Evolutionary conservation across 2,113 vertebrate species (phyloP).

Genomic region (Artemisiospiza belli): DNA sequence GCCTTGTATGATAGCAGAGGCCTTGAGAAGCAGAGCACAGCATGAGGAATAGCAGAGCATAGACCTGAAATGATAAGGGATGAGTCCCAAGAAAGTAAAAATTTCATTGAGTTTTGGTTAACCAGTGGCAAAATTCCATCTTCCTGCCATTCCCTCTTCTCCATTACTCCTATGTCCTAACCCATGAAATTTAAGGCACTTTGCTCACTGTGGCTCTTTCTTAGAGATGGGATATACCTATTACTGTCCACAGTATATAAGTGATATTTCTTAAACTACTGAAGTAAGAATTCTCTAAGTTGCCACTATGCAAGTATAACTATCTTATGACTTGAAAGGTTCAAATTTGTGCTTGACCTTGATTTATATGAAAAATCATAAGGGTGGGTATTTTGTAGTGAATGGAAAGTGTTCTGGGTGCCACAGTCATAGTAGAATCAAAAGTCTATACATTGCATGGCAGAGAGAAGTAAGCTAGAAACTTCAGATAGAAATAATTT

Average conservation of each 20-base stretch:
- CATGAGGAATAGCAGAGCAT: not conserved
- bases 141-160: not conserved
- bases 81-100: not conserved
- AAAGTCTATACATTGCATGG: not conserved
- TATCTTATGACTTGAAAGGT: not conserved
- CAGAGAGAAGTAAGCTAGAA: not conserved
- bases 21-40: not conserved
- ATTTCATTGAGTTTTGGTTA: not conserved
- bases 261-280: not conserved
- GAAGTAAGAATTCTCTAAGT: not conserved
- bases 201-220: not conserved
- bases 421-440: not conserved
- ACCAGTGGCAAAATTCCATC: not conserved
- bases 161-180: not conserved
- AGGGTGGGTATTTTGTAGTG: not conserved
- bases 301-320: not conserved
- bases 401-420: not conserved
- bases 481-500: not conserved
- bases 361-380: not conserved
- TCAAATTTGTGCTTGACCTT: not conserved
- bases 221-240: not conserved
- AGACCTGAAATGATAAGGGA: not conserved
- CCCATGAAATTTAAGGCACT: not conserved
- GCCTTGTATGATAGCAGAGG: not conserved
- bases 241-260: not conserved